Percentiles rank a stretch among this genome's conserved stretches.
Evolutionary conservation across 2,797 vertebrate genomes (phyloP).

Genomic region (Peromyscus nudipes): DNA sequence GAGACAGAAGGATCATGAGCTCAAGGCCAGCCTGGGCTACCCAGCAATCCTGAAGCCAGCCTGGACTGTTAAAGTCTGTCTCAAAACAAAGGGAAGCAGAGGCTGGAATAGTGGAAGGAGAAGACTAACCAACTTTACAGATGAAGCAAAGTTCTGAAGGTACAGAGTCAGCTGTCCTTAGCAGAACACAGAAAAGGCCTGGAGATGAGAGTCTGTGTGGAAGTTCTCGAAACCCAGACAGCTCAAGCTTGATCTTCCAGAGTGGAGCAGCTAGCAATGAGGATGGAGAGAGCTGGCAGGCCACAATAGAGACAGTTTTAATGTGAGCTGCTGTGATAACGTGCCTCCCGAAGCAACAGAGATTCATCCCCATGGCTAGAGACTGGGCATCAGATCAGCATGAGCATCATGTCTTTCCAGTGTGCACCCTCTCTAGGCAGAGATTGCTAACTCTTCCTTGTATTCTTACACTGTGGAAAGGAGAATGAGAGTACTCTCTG

Average conservation of each 20-base stretch:
- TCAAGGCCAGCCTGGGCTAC: neutral
- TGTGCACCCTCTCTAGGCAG: neutral
- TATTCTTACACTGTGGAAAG: neutral
- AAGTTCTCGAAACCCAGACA: neutral
- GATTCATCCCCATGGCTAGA: neutral
- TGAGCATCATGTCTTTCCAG: neutral
- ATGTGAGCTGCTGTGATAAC: neutral
- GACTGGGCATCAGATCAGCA: neutral
- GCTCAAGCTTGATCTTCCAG: neutral
- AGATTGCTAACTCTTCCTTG: neutral
- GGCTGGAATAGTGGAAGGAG: too few relatives aligned
- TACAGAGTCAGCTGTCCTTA: neutral
- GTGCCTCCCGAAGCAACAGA: neutral
- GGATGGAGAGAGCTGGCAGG: neutral
- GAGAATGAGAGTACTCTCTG: neutral
- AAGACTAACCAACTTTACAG: neutral
- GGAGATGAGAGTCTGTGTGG: neutral
- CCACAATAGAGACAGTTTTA: neutral
- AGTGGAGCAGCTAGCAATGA: neutral
- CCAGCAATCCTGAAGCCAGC: neutral
- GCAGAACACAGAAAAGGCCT: neutral
- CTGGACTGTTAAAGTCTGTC: neutral
- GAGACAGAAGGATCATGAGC: neutral
- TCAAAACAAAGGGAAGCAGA: neutral
- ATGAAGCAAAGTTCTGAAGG: neutral